A percentile compares a stretch with the other conserved stretches of the same genome.
phyloP scores from a whole-genome alignment of 2,113 vertebrate genomes.

The Candoia aspera region DNA sequence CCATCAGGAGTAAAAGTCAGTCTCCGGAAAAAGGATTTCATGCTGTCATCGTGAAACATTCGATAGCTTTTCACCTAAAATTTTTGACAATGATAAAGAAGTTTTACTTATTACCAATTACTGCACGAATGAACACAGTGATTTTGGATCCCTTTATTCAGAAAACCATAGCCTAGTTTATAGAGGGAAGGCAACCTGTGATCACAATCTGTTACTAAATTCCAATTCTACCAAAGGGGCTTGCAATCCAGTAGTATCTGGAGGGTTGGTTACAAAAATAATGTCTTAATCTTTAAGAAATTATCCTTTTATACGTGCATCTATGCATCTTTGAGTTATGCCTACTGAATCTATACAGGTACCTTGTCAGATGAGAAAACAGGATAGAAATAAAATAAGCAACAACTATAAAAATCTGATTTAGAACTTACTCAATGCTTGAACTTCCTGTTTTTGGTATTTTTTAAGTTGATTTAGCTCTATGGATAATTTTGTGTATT shows the following conservation, averaged over 20 bases:
- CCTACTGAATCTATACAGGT: neutral
- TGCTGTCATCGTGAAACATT: slow-evolving; percentile 97
- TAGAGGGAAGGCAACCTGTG: neutral
- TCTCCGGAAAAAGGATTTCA: slow-evolving; percentile 96
- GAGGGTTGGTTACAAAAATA: slow-evolving; percentile 19
- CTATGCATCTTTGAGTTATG: neutral
- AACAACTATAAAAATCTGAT: neutral
- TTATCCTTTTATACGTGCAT: neutral
- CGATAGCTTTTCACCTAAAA: slow-evolving; percentile 85
- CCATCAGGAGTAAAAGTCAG: slow-evolving; percentile 95
- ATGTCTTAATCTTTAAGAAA: neutral
- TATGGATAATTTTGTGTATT: neutral
- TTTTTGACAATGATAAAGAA: neutral
- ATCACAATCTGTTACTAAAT: neutral
- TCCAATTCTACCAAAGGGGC: neutral
- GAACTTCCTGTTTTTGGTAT: neutral
- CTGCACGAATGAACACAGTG: neutral
- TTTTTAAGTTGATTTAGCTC: neutral
- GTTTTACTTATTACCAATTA: neutral
- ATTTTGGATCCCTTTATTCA: neutral
- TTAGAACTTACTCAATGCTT: neutral
- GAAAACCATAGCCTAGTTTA: neutral
- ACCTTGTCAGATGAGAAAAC: neutral
- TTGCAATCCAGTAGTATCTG: neutral
- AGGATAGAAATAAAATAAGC: neutral